Evolutionary conservation across 2,113 vertebrate genomes (phyloP), one percentile per base, ranked within the genome.

Genomic region (Micronisus gabar): DNA sequence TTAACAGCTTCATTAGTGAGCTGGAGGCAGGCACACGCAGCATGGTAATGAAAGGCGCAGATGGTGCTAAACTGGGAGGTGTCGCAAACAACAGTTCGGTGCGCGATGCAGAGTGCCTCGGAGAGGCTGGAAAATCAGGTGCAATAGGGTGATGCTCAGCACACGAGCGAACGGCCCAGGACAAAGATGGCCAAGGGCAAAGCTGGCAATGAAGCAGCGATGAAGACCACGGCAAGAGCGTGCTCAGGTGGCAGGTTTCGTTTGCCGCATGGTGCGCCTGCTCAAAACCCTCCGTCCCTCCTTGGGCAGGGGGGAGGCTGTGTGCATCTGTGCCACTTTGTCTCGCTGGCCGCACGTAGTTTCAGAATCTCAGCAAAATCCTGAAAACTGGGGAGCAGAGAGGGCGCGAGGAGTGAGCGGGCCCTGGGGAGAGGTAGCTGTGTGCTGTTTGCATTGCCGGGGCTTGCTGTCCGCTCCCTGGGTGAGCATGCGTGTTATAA

Each of bases 401-500:
- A 68, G 34, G 38, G 32, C 63, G 48, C 32, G 22, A 32, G 10
- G 52, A 50, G 25, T 2, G 40, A 76, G 85, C 10, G 63, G 53
- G 15, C 8, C 12, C 11, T 21, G 63, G 20, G 81, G 9, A 45
- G 36, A 16, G 26, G 80, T 13, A 41, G 36, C 17, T 30, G 40
- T 11, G 68, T 45, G 67, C 36, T 38, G 11, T n/a, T 40, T 50
- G 34, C 65, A 5, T 41, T 3, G 55, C 45, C 22, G 43, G 68
- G 38, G 53, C 17, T 36, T 29, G 26, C 48, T 41, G 26, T 13
- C 34, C 43, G 62, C 10, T 38, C 47, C 41, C 21, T 36, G 52
- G 2, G 2, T 19, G 32, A 15, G 25, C 1, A 2, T 11, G 13
- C 1, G 0, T 23, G 11, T 5, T 47, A 11, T 9, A 40, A 5